A percentile compares a stretch with the other conserved stretches of the same genome.
Conservation (phyloP, 2,888 invertebrate species). For the Ochropleura plecta region DNA sequence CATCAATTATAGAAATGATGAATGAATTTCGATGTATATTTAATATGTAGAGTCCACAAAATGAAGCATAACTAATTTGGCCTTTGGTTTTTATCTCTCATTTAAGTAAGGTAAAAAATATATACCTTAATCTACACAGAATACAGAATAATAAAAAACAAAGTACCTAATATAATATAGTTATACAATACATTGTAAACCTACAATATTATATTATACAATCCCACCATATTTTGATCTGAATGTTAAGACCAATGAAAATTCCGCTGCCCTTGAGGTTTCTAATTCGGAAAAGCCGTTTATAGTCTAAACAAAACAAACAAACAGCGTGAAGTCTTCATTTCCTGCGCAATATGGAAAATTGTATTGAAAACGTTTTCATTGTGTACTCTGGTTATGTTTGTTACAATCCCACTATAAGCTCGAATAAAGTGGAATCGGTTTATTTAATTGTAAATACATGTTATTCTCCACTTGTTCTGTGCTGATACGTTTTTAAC, state of each 20-base stretch:
- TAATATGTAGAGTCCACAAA: no score
- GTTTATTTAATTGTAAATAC: constrained; percentile 12
- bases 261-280: not conserved
- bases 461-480: constrained; percentile 6
- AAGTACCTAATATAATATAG: not conserved
- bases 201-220: no score
- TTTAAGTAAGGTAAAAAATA: no score
- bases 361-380: constrained; percentile 36
- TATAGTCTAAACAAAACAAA: not conserved
- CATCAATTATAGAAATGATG: no score
- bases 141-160: no score
- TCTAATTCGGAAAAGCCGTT: not conserved
- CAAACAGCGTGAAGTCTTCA: constrained; percentile 45
- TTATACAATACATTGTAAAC: no score
- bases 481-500: not conserved
- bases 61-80: no score
- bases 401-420: constrained; percentile 37
- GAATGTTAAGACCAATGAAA: not conserved
- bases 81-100: no score
- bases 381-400: constrained; percentile 34
- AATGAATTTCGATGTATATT: no score
- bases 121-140: no score
- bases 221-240: not conserved
- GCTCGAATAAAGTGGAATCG: constrained; percentile 25
- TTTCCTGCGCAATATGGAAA: constrained; percentile 51